Base-by-base conservation (phyloP, 2,888 invertebrate genomes). In the Scaptomyza cyrtandrae region DNA sequence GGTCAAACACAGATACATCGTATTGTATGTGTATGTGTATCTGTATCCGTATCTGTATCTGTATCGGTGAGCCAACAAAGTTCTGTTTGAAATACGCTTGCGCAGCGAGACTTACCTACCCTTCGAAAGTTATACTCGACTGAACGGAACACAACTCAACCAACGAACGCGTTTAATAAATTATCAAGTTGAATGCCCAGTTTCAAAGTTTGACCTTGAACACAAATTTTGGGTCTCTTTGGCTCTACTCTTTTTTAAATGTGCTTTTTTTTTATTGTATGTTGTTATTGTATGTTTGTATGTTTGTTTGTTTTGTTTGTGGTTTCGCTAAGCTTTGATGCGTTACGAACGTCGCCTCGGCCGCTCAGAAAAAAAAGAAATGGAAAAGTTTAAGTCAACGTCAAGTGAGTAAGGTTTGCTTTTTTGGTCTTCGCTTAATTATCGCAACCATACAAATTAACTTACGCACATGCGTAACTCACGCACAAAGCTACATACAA, bases 101-200 rank as follows among this genome's bases (percentile, higher is more conserved):
- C 80, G 80, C 86, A 63, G 41, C 74, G 49, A 9, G 45, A 66
- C 62, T 76, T 79, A 71, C 61, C 71, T 79, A 65, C 81, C 86
- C 84, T 84, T 72, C 69, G 59, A 70, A 70, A 69, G 72, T 72
- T 80, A 63, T 55, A 61, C 59, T 14, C 64, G 45, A 64, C n/a
- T 35, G 19, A 49, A n/a, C 35, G 10, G 14, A 86, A 84, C 84
- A 81, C 83, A 49, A 31, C 16, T 31, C 14, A 37, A 35, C 35
- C 49, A 63, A 62, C 78, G 77, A 88, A 87, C 89, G 87, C 82
- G 89, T 87, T 88, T 86, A 66, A 86, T 86, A 86, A 86, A 88
- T 88, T 88, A 88, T 85, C 83, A 84, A 89, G 90, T 90, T 90
- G 90, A 90, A 90, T 78, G 90, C 80, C 89, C 90, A 86, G 88